Conservation (phyloP, 2,113 vertebrate species). For the Copsychus sechellarum region DNA sequence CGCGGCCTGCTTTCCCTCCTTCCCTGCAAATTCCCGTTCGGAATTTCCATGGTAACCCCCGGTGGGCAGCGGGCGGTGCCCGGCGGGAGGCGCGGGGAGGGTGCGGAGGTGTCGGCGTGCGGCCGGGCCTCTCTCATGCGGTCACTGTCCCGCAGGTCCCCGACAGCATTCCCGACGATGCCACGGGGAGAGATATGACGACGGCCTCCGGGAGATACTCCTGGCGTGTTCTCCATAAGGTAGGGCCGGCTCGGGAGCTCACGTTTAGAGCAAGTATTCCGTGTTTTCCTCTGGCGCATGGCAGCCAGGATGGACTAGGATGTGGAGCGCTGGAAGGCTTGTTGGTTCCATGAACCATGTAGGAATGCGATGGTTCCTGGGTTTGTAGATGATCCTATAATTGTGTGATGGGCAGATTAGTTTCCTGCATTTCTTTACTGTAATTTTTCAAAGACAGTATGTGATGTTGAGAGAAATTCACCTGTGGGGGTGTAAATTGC, state of each 20-base stretch:
- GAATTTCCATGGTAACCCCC: conserved; percentile 5
- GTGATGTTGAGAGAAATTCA: not conserved
- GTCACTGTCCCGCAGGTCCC: not conserved
- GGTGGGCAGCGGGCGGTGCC: not conserved
- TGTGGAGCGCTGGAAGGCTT: not conserved
- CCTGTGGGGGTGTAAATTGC: not conserved
- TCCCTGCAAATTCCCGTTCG: not conserved
- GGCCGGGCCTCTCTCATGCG: not conserved
- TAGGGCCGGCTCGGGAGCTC: not conserved
- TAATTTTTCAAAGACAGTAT: not conserved
- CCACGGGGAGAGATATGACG: conserved; percentile 56
- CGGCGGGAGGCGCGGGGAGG: not conserved
- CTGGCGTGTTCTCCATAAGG: conserved; percentile 33
- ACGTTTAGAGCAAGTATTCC: accelerated
- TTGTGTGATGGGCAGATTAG: accelerated
- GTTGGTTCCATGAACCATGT: accelerated
- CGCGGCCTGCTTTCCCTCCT: not conserved
- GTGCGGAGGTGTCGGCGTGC: not conserved
- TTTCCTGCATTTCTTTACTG: not conserved
- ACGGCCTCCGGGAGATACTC: not conserved
- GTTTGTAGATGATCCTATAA: not conserved
- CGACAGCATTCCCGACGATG: not conserved
- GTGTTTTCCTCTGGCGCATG: not conserved
- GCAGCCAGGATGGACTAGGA: not conserved
- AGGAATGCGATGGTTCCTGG: not conserved